phyloP scores from a whole-genome alignment of 1,140 invertebrate genomes.

The Portunus trituberculatus region DNA sequence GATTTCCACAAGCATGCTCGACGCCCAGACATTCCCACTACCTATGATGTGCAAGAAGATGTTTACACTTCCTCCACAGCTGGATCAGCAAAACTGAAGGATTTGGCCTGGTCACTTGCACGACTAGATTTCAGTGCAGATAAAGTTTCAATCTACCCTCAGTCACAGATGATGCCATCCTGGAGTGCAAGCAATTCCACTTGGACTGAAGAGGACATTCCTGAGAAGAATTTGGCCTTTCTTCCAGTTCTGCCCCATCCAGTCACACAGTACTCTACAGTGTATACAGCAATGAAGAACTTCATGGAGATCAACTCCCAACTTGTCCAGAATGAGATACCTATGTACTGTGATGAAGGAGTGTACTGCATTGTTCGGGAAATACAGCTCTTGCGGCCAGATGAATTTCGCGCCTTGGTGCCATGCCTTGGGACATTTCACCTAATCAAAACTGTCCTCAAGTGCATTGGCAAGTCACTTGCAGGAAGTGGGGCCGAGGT shows the following conservation, averaged over 20 bases:
- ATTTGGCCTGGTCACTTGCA: slow-evolving; percentile 14
- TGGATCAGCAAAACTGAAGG: slow-evolving; percentile 20
- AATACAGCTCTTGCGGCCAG: slow-evolving; percentile 30
- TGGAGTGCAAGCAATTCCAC: slow-evolving; percentile 40
- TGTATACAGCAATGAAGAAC: slow-evolving; percentile 48
- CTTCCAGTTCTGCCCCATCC: slow-evolving; percentile 35
- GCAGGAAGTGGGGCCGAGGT: slow-evolving; percentile 34
- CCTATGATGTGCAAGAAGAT: background rate
- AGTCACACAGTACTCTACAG: slow-evolving; percentile 46
- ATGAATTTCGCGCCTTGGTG: slow-evolving; percentile 18
- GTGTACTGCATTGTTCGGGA: slow-evolving; percentile 43
- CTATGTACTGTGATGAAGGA: slow-evolving; percentile 42
- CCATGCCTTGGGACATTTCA: slow-evolving; percentile 34
- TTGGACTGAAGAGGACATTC: slow-evolving; percentile 39
- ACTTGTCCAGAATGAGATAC: slow-evolving; percentile 22
- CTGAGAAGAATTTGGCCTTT: slow-evolving; percentile 1
- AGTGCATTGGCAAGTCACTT: slow-evolving; percentile 43
- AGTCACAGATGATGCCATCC: slow-evolving; percentile 28
- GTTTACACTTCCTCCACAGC: slow-evolving; percentile 14
- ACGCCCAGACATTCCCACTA: background rate
- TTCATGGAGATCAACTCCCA: background rate
- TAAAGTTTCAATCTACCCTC: slow-evolving; percentile 17
- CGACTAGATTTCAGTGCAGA: background rate
- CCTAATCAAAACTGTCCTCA: slow-evolving; percentile 38
- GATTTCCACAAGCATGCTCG: slow-evolving; percentile 37